phyloP scores from a whole-genome alignment of 2,797 vertebrate species.

The Rhincodon typus region DNA sequence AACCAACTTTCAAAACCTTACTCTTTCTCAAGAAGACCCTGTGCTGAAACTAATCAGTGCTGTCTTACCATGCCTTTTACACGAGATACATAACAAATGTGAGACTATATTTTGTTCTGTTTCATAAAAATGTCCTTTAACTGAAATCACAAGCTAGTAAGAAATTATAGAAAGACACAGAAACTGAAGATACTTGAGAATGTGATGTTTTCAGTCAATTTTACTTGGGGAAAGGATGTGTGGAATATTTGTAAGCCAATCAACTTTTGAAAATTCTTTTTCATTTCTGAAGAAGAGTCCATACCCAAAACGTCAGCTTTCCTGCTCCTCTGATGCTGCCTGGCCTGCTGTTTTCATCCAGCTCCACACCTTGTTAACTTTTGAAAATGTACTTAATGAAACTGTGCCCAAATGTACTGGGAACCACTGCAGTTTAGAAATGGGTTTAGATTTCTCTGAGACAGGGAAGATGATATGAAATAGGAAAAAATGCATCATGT shows the following conservation, averaged over 20 bases:
- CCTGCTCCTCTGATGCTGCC: no score
- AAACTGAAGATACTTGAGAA: background rate
- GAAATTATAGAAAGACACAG: background rate
- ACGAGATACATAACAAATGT: background rate
- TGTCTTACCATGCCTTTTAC: background rate
- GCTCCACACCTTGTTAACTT: no score
- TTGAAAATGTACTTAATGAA: background rate
- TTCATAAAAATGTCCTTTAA: background rate
- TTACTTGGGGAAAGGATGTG: background rate
- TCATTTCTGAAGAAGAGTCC: no score
- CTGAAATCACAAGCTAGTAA: background rate
- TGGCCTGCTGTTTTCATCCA: no score
- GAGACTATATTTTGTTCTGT: background rate
- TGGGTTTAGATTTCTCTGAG: background rate
- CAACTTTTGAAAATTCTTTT: background rate
- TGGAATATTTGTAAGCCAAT: background rate
- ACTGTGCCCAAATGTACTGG: background rate
- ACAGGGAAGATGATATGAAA: background rate
- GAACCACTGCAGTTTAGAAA: background rate
- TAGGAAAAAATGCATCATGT: background rate
- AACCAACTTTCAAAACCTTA: background rate
- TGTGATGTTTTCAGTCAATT: background rate
- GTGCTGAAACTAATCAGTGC: background rate
- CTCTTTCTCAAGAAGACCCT: background rate
- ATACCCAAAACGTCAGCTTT: no score